Conservation (phyloP, 2,888 invertebrate genomes). For the Caenorhabditis auriculariae region DNA sequence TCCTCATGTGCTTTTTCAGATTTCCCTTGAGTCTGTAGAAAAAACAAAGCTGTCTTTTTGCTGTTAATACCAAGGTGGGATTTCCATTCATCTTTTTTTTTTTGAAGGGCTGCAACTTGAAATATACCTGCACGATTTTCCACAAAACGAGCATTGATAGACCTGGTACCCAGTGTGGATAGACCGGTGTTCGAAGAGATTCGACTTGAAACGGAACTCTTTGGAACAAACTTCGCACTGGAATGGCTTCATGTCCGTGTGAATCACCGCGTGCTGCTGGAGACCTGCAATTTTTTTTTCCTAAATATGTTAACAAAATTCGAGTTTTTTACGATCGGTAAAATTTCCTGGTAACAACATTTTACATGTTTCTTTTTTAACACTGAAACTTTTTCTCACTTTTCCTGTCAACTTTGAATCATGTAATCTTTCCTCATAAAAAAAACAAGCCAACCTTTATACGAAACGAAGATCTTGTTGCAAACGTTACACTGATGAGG, state of each 20-base stretch:
- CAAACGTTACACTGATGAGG: constrained; percentile 28
- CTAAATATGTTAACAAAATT: no score
- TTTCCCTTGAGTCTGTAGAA: constrained; percentile 28
- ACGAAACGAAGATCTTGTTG: constrained; percentile 23
- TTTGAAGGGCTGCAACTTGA: no score
- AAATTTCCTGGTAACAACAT: no score
- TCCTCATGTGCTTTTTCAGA: constrained; percentile 26
- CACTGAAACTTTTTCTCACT: no score
- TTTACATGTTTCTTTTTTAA: no score
- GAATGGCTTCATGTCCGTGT: constrained; percentile 24
- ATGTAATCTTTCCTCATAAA: neutral
- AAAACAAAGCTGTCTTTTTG: constrained; percentile 3
- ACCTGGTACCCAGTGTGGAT: constrained; percentile 27
- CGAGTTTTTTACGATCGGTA: no score
- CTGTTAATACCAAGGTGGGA: neutral
- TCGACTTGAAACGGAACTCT: constrained; percentile 22
- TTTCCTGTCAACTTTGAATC: no score
- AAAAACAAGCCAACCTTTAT: constrained; percentile 5
- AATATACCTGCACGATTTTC: constrained; percentile 8
- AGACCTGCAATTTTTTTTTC: constrained; percentile 8
- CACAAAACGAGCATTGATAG: constrained; percentile 23
- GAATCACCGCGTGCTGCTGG: constrained; percentile 21
- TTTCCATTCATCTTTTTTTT: no score
- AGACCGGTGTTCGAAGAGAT: constrained; percentile 27
- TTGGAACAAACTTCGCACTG: constrained; percentile 21